Conservation (phyloP, 1,140 invertebrate species). For the Microplitis demolitor region DNA sequence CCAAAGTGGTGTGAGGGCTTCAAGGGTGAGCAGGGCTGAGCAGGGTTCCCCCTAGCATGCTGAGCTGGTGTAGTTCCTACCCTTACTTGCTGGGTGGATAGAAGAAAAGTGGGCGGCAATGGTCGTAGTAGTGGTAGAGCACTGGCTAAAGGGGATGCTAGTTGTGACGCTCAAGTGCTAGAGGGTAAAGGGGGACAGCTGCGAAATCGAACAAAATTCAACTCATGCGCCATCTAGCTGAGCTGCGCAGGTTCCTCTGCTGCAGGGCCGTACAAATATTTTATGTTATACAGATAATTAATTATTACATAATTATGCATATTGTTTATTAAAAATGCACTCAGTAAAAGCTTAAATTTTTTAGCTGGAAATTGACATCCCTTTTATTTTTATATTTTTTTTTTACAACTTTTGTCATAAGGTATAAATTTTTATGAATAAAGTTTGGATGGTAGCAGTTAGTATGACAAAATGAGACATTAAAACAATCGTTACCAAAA, state of each 20-base stretch:
- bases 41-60: too few relatives aligned
- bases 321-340: too few relatives aligned
- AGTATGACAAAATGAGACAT: neutral
- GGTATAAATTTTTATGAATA: too few relatives aligned
- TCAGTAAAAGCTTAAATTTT: too few relatives aligned
- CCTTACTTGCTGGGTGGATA: too few relatives aligned
- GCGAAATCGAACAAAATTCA: conserved; percentile 11
- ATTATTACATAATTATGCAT: too few relatives aligned
- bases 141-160: too few relatives aligned
- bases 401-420: neutral
- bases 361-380: too few relatives aligned
- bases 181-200: neutral
- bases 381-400: neutral
- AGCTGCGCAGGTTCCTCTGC: neutral
- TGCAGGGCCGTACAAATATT: neutral
- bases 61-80: too few relatives aligned
- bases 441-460: neutral
- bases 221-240: neutral
- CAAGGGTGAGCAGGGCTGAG: neutral
- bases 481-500: too few relatives aligned
- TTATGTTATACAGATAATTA: neutral
- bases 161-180: too few relatives aligned
- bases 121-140: too few relatives aligned
- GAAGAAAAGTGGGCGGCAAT: neutral
- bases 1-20: neutral